A percentile compares a stretch with the other conserved stretches of the same genome.
Evolutionary conservation across 2,888 invertebrate species (phyloP).

Genomic region (Dryobota labecula): DNA sequence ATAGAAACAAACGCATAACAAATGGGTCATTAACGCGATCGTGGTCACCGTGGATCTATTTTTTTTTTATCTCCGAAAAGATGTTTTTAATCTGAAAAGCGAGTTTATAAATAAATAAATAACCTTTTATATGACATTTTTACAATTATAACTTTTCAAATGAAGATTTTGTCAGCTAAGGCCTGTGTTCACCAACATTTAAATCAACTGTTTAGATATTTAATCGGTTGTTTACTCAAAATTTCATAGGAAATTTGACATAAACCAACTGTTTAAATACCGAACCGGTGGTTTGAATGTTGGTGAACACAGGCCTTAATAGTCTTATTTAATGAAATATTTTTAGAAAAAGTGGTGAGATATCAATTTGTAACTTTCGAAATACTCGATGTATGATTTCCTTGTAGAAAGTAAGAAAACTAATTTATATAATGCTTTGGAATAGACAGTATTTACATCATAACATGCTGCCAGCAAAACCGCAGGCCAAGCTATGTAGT

Average conservation of each 20-base stretch:
- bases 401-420: background rate
- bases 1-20: background rate
- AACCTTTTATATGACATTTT: too few species aligned
- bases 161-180: too few species aligned
- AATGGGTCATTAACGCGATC: background rate
- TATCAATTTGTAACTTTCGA: background rate
- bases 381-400: background rate
- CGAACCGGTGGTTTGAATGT: too few species aligned
- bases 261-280: too few species aligned
- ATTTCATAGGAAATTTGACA: too few species aligned
- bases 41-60: background rate
- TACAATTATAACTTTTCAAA: too few species aligned
- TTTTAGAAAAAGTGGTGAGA: background rate
- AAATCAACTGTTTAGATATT: too few species aligned
- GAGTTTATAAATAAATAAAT: too few species aligned
- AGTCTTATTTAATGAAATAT: too few species aligned
- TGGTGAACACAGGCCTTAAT: too few species aligned
- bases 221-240: too few species aligned
- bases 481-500: conserved; percentile 22
- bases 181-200: too few species aligned
- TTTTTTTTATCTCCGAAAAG: background rate
- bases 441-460: background rate
- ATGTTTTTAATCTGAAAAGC: background rate
- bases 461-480: conserved; percentile 26
- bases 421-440: background rate